Conservation (phyloP, 2,113 vertebrate genomes). For the Panthera leo region DNA sequence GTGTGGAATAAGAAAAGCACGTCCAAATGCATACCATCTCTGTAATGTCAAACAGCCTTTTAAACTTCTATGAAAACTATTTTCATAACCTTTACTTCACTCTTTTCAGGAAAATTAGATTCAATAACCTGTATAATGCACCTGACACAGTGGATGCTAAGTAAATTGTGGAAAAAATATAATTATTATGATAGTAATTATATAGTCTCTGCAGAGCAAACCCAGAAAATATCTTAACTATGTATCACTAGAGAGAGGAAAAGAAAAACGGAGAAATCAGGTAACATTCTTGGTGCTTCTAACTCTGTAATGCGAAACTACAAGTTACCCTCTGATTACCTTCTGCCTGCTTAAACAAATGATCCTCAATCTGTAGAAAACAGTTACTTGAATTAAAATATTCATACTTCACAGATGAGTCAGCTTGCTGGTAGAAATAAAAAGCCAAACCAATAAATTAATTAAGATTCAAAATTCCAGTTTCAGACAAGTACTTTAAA, state of each 20-base stretch:
- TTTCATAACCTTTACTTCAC: not conserved
- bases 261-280: not conserved
- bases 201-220: not conserved
- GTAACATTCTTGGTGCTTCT: not conserved
- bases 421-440: conserved; percentile 50
- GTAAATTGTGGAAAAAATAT: not conserved
- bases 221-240: not conserved
- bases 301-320: not conserved
- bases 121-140: not conserved
- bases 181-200: not conserved
- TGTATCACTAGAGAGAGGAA: not conserved
- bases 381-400: conserved; percentile 53
- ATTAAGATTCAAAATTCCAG: conserved; percentile 54
- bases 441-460: conserved; percentile 42
- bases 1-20: not conserved
- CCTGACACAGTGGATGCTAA: not conserved
- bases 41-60: not conserved
- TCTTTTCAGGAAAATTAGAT: not conserved
- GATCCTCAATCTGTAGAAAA: conserved; percentile 11
- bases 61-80: not conserved
- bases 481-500: conserved; percentile 42
- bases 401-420: conserved; percentile 36
- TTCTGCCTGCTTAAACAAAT: not conserved
- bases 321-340: not conserved
- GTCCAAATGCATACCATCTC: not conserved